phyloP scores from a whole-genome alignment of 2,113 vertebrate genomes.

The Calidris pygmaea region DNA sequence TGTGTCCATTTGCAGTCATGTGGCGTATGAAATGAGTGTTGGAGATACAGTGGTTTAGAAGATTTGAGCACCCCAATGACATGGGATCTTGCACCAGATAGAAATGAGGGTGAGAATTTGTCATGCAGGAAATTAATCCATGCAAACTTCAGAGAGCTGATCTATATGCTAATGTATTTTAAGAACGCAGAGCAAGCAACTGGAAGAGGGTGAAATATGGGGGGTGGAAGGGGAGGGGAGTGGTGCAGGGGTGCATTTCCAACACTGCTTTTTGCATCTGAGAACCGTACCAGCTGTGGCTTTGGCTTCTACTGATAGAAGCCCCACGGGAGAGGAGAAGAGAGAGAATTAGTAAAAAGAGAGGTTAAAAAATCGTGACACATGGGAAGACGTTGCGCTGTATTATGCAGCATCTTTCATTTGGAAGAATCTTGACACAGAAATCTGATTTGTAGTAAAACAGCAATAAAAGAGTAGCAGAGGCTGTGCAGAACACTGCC shows the following conservation, averaged over 20 bases:
- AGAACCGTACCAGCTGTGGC: neutral
- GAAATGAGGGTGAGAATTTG: neutral
- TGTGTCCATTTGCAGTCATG: neutral
- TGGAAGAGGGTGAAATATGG: neutral
- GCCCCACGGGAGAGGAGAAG: neutral
- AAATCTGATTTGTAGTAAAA: neutral
- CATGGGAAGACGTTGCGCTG: neutral
- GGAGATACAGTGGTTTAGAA: neutral
- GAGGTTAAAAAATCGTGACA: neutral
- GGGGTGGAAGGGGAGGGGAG: neutral
- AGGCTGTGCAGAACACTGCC: neutral
- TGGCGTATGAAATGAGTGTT: neutral
- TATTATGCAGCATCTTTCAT: neutral
- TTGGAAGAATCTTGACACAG: neutral
- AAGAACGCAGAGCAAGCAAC: neutral
- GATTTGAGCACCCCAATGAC: neutral
- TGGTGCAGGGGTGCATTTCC: neutral
- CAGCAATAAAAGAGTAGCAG: neutral
- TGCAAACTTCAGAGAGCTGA: neutral
- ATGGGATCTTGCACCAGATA: neutral
- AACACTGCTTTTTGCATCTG: neutral
- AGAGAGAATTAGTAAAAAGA: neutral
- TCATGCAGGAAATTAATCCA: conserved; percentile 42
- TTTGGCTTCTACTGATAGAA: neutral
- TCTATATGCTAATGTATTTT: conserved; percentile 24